phyloP scores from a whole-genome alignment of 2,797 vertebrate genomes.

The Jordanella pulchra region DNA sequence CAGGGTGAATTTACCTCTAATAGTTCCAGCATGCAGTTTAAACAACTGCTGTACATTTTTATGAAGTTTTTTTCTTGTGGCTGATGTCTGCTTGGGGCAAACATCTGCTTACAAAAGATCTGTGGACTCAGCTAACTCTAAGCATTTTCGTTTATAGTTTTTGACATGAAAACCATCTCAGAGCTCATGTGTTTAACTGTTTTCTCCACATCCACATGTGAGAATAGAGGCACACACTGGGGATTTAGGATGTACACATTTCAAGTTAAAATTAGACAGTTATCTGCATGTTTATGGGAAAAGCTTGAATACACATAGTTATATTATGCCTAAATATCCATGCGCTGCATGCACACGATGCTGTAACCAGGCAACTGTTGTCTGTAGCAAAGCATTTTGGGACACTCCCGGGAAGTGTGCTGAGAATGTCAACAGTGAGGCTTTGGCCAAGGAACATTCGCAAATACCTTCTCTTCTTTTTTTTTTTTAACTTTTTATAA shows the following conservation, averaged over 20 bases:
- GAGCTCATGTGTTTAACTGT: too few relatives aligned
- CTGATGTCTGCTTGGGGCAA: too few relatives aligned
- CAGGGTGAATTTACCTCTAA: too few relatives aligned
- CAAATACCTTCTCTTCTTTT: constrained; percentile 25
- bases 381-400: constrained; percentile 77
- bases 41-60: too few relatives aligned
- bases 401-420: constrained; percentile 78
- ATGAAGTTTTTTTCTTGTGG: too few relatives aligned
- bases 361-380: constrained; percentile 81
- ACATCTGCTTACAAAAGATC: too few relatives aligned
- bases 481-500: constrained; percentile 13
- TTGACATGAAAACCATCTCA: too few relatives aligned
- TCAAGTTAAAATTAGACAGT: too few relatives aligned
- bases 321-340: constrained; percentile 20
- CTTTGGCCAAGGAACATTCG: constrained; percentile 49
- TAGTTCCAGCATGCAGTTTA: too few relatives aligned
- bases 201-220: background rate
- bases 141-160: too few relatives aligned
- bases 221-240: constrained; percentile 3
- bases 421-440: constrained; percentile 72
- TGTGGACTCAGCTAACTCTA: too few relatives aligned
- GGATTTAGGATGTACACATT: background rate
- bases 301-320: background rate
- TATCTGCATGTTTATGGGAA: background rate
- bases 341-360: constrained; percentile 46